phyloP scores from a whole-genome alignment of 1,140 invertebrate species.

The Carcinoscorpius rotundicauda region DNA sequence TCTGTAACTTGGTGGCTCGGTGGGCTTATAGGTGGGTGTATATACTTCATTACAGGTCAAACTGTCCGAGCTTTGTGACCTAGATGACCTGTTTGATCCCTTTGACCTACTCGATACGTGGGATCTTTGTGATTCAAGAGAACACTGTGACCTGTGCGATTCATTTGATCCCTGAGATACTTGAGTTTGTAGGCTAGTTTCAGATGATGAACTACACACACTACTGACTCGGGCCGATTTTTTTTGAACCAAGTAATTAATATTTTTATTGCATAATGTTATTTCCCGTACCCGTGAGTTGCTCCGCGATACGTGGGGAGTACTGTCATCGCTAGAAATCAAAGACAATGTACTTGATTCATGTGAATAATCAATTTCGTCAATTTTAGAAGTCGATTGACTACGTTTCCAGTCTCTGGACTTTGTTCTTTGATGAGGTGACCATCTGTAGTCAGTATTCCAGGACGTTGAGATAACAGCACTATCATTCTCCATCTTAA shows the following conservation, averaged over 20 bases:
- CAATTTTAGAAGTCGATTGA: conserved; percentile 34
- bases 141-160: conserved; percentile 1
- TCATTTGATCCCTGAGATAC: neutral
- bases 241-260: too few species aligned
- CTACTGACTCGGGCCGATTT: conserved; percentile 20
- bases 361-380: conserved; percentile 32
- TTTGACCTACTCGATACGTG: too few species aligned
- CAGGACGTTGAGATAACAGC: too few species aligned
- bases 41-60: conserved; percentile 24
- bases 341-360: conserved; percentile 39
- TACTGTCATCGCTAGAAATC: conserved; percentile 37
- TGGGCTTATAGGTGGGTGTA: conserved; percentile 24
- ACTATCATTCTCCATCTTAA: too few species aligned
- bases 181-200: conserved; percentile 17
- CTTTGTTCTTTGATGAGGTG: too few species aligned
- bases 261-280: too few species aligned
- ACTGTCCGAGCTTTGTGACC: conserved; percentile 20
- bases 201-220: conserved; percentile 16
- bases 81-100: conserved; percentile 23
- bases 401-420: conserved; percentile 20
- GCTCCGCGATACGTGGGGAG: conserved; percentile 39
- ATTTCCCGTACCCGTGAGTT: conserved; percentile 33
- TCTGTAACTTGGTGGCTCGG: conserved; percentile 29
- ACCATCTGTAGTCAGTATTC: too few species aligned
- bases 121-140: too few species aligned